Base-by-base conservation (phyloP, 1,140 invertebrate genomes). In the Aphaenogaster floridana region DNA sequence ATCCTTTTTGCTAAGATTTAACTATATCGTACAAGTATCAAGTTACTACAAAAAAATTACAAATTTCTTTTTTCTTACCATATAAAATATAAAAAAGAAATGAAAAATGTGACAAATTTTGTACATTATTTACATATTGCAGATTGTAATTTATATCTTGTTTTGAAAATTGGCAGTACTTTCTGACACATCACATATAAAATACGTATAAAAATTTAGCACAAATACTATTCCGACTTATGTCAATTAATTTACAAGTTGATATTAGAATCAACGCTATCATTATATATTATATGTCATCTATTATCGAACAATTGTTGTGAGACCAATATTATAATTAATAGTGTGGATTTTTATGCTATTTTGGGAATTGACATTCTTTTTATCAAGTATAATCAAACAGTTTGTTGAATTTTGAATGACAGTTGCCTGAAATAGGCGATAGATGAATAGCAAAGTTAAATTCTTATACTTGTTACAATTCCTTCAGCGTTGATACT, bases 401-500 rank as follows among this genome's bases (percentile, higher is more conserved):
- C 17, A 17, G 15, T 61, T 48, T 74, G 13, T 76, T 50, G 11
- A 83, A 72, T 59, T 15, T 84, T n/a, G 13, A 21, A 76, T 36
- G 17, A 28, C 1, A 64, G 13, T 21, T 45, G 21, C 8, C 7
- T 48, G 7, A 59, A 36, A 74, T 83, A 74, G 68, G 21, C 7
- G 4, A 74, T 21, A 59, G 11, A 21, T 45, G 7, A 69, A 63
- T 45, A 77, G 13, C 42, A 66, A 42, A 63, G 15, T 89, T 15
- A 7, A 50, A 28, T 1, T 71, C 3, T n/a, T 36, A 45, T 21
- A 34, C 68, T 84, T 86, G 69, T 91, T 87, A 94, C 17, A 93
- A 72, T 77, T 95, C 94, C 69, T 92, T 94, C 9, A 95, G 83
- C 6, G 94, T 92, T 48, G 88, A 90, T 15, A 93, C 86, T 45